Evolutionary conservation across 2,113 vertebrate species (phyloP).

Genomic region (Dendropsophus ebraccatus): DNA sequence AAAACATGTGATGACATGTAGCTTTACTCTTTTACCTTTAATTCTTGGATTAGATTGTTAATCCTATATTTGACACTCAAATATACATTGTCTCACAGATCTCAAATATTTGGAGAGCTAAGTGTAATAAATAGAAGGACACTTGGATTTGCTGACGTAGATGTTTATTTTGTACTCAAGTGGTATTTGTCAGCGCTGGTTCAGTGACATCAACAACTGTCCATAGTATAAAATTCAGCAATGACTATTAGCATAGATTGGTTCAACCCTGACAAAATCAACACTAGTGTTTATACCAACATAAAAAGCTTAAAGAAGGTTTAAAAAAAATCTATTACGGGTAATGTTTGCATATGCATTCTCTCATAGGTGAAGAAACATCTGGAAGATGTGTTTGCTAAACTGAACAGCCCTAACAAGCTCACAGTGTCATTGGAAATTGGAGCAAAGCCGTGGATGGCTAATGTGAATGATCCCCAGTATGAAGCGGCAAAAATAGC

Average conservation of each 20-base stretch:
- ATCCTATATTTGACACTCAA: neutral
- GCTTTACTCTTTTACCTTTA: neutral
- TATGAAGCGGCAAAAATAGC: conserved; percentile 85
- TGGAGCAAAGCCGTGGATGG: conserved; percentile 81
- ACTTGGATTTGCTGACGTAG: neutral
- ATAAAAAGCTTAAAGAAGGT: too few species aligned
- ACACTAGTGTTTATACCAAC: too few species aligned
- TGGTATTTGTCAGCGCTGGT: neutral
- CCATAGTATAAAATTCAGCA: neutral
- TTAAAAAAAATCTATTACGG: neutral
- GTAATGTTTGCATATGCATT: neutral
- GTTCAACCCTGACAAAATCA: too few species aligned
- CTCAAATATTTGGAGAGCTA: neutral
- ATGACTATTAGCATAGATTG: neutral
- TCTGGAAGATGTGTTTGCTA: conserved; percentile 80
- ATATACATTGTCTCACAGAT: neutral
- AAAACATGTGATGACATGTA: neutral
- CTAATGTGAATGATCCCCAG: conserved; percentile 71
- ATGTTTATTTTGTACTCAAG: neutral
- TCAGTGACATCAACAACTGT: neutral
- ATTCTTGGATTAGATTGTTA: neutral
- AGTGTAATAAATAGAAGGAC: neutral
- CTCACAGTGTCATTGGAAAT: conserved; percentile 80
- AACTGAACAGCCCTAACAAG: conserved; percentile 85
- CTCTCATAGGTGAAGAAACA: conserved; percentile 75